Evolutionary conservation across 2,113 vertebrate species (phyloP), one percentile per base, ranked within the genome.

Genomic region (Sylvia atricapilla): DNA sequence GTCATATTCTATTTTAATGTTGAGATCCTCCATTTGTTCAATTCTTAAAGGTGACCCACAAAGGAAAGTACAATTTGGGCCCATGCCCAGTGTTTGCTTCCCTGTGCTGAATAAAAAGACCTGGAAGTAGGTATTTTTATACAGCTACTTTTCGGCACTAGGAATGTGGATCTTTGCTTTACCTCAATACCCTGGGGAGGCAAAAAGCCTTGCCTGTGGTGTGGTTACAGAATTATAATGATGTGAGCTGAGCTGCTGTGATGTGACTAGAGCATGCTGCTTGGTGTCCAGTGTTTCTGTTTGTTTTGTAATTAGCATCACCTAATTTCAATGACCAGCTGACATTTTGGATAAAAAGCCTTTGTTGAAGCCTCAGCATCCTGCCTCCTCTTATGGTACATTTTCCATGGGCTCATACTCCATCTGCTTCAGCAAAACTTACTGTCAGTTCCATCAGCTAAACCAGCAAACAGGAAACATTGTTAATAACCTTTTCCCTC

Each of bases 11-110:
- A 77, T 95, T 96, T 95, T 88, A 88, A 87, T 59, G 76, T 27
- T 67, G 59, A 95, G 90, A 95, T 95, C 82, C 82, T 95, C 84
- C 63, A 74, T 93, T 96, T 95, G 84, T 94, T 94, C 82, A 70
- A 0, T 55, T 84, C 92, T 62, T 90, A 93, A 94, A 95, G 95
- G 87, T 93, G 94, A 91, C 87, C 96, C 79, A 68, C 67, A 91
- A 90, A 80, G 85, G 87, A 93, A 96, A 93, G 64, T 47, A 80
- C 69, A 69, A 80, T 74, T 67, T 95, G 94, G 95, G 90, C 55
- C 90, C 27, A 5, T 70, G 92, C 92, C 94, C 90, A 77, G 82
- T 69, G 67, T 87, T 95, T 20, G 10, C 87, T 91, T 94, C 85
- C 64, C 68, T 30, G 20, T 43, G 59, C 47, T 74, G 75, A 73